Evolutionary conservation across 2,113 vertebrate species (phyloP).

Genomic region (Ahaetulla prasina): DNA sequence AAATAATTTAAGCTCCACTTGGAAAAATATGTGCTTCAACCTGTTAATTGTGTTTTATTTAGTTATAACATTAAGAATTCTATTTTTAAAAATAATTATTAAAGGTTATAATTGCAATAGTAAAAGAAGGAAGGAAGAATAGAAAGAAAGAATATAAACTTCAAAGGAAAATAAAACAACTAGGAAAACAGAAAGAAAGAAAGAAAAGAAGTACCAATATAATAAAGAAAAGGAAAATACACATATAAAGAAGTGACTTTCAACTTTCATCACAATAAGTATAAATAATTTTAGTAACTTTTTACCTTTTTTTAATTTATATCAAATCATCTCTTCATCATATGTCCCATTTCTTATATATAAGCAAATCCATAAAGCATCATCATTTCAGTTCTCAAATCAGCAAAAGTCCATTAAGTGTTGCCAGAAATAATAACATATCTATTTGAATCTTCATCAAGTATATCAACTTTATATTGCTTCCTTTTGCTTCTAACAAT

Average conservation of each 20-base stretch:
- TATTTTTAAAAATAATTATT: not conserved
- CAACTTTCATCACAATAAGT: not conserved
- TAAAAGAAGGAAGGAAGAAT: not conserved
- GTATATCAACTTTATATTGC: not conserved
- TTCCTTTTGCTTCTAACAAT: not conserved
- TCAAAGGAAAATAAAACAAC: not conserved
- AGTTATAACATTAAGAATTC: not conserved
- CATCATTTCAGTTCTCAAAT: not conserved
- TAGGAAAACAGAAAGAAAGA: not conserved
- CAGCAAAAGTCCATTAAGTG: not conserved
- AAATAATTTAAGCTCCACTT: not conserved
- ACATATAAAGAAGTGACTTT: not conserved
- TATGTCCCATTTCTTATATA: not conserved
- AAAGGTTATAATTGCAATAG: not conserved
- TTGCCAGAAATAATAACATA: not conserved
- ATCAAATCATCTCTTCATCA: not conserved
- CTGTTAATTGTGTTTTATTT: constrained; percentile 21
- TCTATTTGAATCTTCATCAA: not conserved
- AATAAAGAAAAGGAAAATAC: not conserved
- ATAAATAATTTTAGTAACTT: not conserved
- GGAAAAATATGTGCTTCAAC: not conserved
- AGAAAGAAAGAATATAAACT: not conserved
- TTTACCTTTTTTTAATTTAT: not conserved
- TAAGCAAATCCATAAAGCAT: not conserved
- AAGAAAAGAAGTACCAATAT: not conserved